Evolutionary conservation across 2,113 vertebrate species (phyloP).

Genomic region (Lampris incognitus): DNA sequence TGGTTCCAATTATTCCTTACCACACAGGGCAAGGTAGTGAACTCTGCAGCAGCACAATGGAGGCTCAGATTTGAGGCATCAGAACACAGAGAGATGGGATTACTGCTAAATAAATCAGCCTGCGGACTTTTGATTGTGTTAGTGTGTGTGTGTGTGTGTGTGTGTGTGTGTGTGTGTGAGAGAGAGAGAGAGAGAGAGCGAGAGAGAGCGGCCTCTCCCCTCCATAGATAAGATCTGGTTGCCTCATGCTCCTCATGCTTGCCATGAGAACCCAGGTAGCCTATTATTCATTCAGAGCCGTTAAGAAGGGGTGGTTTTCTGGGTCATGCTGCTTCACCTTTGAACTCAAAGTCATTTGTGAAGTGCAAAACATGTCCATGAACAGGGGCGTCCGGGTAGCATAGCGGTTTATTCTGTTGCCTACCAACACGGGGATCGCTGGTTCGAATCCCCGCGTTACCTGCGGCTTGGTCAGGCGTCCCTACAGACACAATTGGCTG

Average conservation of each 20-base stretch:
- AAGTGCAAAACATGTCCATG: too few species aligned
- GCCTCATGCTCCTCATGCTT: neutral
- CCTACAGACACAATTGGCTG: too few species aligned
- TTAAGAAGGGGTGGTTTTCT: neutral
- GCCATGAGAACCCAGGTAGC: slow-evolving; percentile 2
- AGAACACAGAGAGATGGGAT: neutral
- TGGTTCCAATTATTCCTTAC: neutral
- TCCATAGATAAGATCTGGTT: neutral
- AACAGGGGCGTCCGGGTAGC: too few species aligned
- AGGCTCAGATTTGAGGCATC: neutral
- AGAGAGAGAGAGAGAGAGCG: slow-evolving; percentile 7
- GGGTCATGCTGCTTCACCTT: slow-evolving; percentile 3
- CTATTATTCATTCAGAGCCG: neutral
- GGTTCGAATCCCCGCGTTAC: too few species aligned
- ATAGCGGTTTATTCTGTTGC: too few species aligned
- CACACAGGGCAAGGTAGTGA: neutral
- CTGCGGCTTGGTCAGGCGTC: too few species aligned
- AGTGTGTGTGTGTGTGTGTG: neutral
- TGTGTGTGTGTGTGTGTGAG: neutral
- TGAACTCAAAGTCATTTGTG: too few species aligned
- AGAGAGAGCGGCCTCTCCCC: neutral
- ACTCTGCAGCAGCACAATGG: neutral
- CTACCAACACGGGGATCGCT: too few species aligned
- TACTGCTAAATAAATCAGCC: slow-evolving; percentile 8
- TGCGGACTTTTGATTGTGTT: neutral